A percentile compares a stretch with the other conserved stretches of the same genome.
Evolutionary conservation across 2,113 vertebrate genomes (phyloP).

Genomic region (Bungarus multicinctus): DNA sequence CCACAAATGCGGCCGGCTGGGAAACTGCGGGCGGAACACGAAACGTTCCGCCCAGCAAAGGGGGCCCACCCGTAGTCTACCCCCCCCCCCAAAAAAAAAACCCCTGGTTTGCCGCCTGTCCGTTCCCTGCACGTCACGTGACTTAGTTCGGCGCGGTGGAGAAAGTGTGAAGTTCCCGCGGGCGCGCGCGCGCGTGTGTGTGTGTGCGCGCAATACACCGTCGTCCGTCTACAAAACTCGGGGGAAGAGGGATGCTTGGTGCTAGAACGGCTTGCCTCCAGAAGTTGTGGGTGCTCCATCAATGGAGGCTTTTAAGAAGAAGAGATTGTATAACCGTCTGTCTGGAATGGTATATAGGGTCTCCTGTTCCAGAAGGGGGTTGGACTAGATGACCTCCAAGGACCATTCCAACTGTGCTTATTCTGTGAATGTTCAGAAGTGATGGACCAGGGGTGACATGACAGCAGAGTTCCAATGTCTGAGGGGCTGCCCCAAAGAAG

Average conservation of each 20-base stretch:
- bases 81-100: background rate
- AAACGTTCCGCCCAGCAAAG: constrained; percentile 30
- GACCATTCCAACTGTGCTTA: too few species aligned
- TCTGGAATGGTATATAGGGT: background rate
- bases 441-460: too few species aligned
- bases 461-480: too few species aligned
- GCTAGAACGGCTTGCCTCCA: background rate
- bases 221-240: too few species aligned
- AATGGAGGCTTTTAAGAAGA: background rate
- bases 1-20: background rate
- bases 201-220: too few species aligned
- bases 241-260: background rate
- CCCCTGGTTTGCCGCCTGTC: too few species aligned
- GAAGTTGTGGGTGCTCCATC: background rate
- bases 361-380: background rate
- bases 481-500: too few species aligned
- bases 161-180: background rate
- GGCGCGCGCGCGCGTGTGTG: too few species aligned
- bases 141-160: background rate
- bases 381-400: background rate
- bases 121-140: background rate
- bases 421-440: too few species aligned
- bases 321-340: background rate
- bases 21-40: constrained; percentile 29
- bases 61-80: background rate